Evolutionary conservation across 1,140 invertebrate genomes (phyloP), one percentile per base, ranked within the genome.

Genomic region (Zaprionus ornatus): DNA sequence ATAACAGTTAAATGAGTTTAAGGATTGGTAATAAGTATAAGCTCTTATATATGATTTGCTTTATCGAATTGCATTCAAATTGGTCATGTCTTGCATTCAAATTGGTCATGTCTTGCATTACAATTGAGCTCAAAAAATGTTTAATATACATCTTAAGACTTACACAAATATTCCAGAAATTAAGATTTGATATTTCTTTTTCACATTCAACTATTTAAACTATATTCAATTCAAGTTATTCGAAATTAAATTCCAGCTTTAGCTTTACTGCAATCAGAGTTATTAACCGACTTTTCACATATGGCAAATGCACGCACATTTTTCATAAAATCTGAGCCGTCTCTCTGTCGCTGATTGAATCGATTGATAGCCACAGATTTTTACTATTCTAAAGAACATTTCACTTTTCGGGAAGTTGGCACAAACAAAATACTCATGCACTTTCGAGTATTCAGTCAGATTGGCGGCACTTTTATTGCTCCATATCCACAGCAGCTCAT

Each of bases 381-480:
- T 37, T 13, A 37, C n/a, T 15, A 45, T 45, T 45, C 6, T 1
- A n/a, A n/a, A 17, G 15, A 17, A 17, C 13, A n/a, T 45, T 45
- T 45, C 17, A 21, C 19, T 21, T 50, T 50, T 50, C 45, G 19
- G 12, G 7, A 50, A 21, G 17, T 50, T 50, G 19, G 19, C 45
- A 21, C 1, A 50, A 50, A 50, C 45, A 50, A 50, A 21, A 21
- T 50, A 9, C 19, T 10, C 4, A 21, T 50, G 19, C 9, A 50
- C 19, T 10, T 21, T 50, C 45, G 19, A 21, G 45, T 21, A 50
- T 50, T n/a, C 17, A 50, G 19, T 50, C 45, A 21, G 19, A 7
- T 50, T 50, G 17, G 19, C 45, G 45, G 45, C 45, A 50, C 45
- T 50, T 50, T 50, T 50, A 50, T 21, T 19, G 12, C 45, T 50